A percentile compares a stretch with the other conserved stretches of the same genome.
These are phyloP conservation scores for Atractosteus spatula DNA, from an alignment of 2,113 vertebrate genomes.

Conservation along the genomic window DNA sequence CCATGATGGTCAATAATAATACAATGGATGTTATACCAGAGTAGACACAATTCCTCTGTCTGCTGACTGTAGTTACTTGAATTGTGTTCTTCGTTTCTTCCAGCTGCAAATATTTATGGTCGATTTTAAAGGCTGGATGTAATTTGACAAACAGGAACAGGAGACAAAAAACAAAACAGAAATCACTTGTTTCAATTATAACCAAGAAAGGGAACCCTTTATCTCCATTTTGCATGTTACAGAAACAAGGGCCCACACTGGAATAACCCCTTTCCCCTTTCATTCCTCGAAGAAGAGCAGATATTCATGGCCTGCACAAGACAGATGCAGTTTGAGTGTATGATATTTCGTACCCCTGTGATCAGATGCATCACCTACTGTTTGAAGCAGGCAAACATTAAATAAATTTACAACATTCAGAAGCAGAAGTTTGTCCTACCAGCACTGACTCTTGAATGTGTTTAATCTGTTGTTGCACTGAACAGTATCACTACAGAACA, in stretches of 20 bases:
- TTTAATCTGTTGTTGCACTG: background rate
- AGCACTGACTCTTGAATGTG: background rate
- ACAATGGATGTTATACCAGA: too few relatives aligned
- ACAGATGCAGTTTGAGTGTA: too few relatives aligned
- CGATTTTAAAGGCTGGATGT: slow-evolving; percentile 22
- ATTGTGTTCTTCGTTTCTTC: slow-evolving; percentile 9
- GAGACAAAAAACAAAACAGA: slow-evolving; percentile 18
- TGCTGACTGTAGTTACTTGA: slow-evolving; percentile 14
- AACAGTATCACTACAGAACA: background rate
- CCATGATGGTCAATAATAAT: background rate
- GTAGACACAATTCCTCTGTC: slow-evolving; percentile 6
- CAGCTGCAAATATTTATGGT: slow-evolving; percentile 23
- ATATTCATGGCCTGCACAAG: too few relatives aligned
- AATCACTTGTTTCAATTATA: slow-evolving; percentile 14
- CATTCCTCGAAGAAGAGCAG: too few relatives aligned
- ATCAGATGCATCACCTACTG: too few relatives aligned
- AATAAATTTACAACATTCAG: too few relatives aligned
- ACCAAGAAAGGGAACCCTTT: background rate
- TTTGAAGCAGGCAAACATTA: too few relatives aligned
- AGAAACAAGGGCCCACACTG: too few relatives aligned
- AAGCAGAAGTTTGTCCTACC: background rate
- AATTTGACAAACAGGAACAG: slow-evolving; percentile 28
- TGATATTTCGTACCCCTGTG: too few relatives aligned
- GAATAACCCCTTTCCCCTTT: too few relatives aligned
- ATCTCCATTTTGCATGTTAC: too few relatives aligned